Evolutionary conservation across 1,140 invertebrate genomes (phyloP), one percentile per base, ranked within the genome.

Genomic region (Cephus cinctus): DNA sequence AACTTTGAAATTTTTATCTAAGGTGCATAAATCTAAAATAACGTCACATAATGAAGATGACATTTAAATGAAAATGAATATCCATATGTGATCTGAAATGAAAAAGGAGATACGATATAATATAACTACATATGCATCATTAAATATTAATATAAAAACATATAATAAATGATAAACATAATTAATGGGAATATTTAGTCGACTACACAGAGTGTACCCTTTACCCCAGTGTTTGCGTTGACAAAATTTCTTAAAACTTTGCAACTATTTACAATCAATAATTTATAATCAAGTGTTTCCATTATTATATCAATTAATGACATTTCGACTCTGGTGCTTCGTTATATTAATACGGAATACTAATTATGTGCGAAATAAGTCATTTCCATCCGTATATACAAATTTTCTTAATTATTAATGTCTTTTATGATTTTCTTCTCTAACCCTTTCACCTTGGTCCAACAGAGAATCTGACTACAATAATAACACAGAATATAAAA

Each of bases 211-310:
- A 52, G 43, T 57, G 43, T 50, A 63, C 46, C 61, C 64, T 65
- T 69, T 63, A 62, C 56, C 61, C 61, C 65, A 71, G 68, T 71
- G 66, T 71, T 71, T 67, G 66, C 63, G 53, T 59, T 59, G 42
- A 54, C 51, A 50, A 63, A 61, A 51, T 54, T 56, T 45, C 47
- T 49, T 38, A 22, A n/a, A n/a, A 38, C 50, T 9, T 21, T 34
- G 27, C 46, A 42, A 30, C 18, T 53, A 62, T 40, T 21, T 42
- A 56, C 46, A 50, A 11, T 21, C 11, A 18, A 12, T 41, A 15
- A 19, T 14, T 21, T 21, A 9, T 23, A n/a, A n/a, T 30, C 41
- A 27, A 23, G 23, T 15, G 14, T 23, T 12, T 15, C 15, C 23
- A 25, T 14, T 15, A 15, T 5, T 15, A 43, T 21, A 25, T 9